A percentile compares a stretch with the other conserved stretches of the same genome.
Conservation (phyloP, 2,113 vertebrate genomes). For the Dromiciops gliroides region DNA sequence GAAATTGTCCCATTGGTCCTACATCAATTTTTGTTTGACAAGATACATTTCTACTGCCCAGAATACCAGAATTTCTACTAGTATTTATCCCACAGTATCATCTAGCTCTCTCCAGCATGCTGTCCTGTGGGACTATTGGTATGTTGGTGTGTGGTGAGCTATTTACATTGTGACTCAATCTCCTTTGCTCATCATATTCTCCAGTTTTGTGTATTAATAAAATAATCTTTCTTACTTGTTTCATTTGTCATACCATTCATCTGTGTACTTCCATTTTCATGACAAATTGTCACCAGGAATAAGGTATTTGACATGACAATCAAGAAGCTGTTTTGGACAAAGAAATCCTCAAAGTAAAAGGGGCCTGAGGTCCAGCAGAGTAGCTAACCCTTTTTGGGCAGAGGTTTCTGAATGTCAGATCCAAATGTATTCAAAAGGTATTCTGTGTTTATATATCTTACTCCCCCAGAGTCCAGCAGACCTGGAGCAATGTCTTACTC, state of each 20-base stretch:
- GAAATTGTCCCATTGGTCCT: background rate
- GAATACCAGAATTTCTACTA: background rate
- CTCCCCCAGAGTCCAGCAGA: background rate
- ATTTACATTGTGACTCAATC: background rate
- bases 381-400: background rate
- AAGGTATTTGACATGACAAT: background rate
- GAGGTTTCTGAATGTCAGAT: background rate
- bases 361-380: background rate
- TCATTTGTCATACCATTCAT: background rate
- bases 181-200: background rate
- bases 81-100: background rate
- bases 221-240: background rate
- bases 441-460: background rate
- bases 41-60: background rate
- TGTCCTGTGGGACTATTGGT: background rate
- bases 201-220: background rate
- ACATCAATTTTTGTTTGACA: background rate
- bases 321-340: background rate
- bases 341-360: background rate
- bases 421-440: background rate
- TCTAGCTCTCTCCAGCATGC: background rate
- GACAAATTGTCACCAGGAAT: background rate
- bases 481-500: background rate
- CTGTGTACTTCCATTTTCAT: background rate
- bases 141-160: background rate